A percentile compares a stretch with the other conserved stretches of the same genome.
Evolutionary conservation across 2,888 invertebrate genomes (phyloP).

Genomic region (Melanostoma mellinum): DNA sequence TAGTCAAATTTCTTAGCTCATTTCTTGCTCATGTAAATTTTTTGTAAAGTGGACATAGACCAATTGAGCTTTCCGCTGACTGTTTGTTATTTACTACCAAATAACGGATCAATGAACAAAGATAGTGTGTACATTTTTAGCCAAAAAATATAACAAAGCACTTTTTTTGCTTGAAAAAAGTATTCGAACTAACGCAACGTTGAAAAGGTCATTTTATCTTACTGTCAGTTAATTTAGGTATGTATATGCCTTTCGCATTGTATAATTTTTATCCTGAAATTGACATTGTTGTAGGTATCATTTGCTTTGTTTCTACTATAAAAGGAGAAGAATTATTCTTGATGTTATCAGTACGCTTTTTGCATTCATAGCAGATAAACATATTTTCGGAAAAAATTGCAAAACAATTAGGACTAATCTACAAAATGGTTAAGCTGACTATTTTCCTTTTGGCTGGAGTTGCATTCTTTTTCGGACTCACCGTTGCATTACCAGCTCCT

Average conservation of each 20-base stretch:
- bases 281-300: conserved; percentile 55
- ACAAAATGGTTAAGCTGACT: conserved; percentile 50
- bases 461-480: conserved; percentile 46
- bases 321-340: conserved; percentile 34
- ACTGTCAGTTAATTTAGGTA: conserved; percentile 52
- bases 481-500: conserved; percentile 76
- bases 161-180: conserved; percentile 40
- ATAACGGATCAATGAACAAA: too few relatives aligned
- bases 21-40: too few relatives aligned
- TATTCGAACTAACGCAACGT: conserved; percentile 14
- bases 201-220: conserved; percentile 29
- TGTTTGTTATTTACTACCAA: too few relatives aligned
- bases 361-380: conserved; percentile 32
- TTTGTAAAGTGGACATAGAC: too few relatives aligned
- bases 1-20: too few relatives aligned
- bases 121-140: too few relatives aligned
- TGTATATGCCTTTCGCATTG: conserved; percentile 41
- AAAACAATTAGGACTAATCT: background rate
- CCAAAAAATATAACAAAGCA: conserved; percentile 28
- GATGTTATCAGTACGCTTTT: conserved; percentile 54
- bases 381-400: conserved; percentile 19
- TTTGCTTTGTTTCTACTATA: conserved; percentile 52
- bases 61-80: too few relatives aligned
- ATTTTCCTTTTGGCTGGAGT: conserved; percentile 44
- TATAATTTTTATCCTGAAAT: conserved; percentile 58